Evolutionary conservation across 2,888 invertebrate genomes (phyloP), one percentile per base, ranked within the genome.

Genomic region (Therioaphis trifolii): DNA sequence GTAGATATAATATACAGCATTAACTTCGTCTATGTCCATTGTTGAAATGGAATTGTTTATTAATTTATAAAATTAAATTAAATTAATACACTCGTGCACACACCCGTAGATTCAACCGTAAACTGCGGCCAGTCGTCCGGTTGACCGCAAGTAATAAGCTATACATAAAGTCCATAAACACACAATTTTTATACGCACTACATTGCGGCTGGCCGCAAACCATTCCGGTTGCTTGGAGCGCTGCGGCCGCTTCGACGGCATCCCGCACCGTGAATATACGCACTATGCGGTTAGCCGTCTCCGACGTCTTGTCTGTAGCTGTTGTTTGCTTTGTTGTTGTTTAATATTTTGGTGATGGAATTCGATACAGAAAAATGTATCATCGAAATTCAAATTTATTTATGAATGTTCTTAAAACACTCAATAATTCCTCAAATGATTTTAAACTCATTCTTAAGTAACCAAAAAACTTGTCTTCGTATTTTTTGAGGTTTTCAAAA

Each of bases 371-470:
- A 68, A 40, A 43, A 40, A 14, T 68, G 40, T 21, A 68, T 68
- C 14, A 68, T 43, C 0, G 68, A 68, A 68, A 68, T 68, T 43
- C 21, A 68, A 21, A 68, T 14, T 69, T 69, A 43, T 43, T 69
- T 43, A 69, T 69, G 43, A 24, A 69, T 43, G 4, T 24, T 24
- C 21, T 69, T 69, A 69, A 69, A 69, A 43, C 24, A 43, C 43
- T 43, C 68, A 43, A 69, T 43, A 69, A 69, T 69, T 69, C 24
- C 21, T 43, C 43, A 69, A 69, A 69, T 24, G 43, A 69, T 43
- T 69, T 69, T 43, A 69, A 43, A 43, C 68, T 69, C 68, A 69
- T 69, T 69, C 68, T 46, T 0, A 27, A 24, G 24, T 69, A 69
- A 46, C 46, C 24, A 69, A 69, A 68, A 46, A 69, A 46, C 24